Evolutionary conservation across 1,140 invertebrate genomes (phyloP).

Genomic region (Lepidurus apus): DNA sequence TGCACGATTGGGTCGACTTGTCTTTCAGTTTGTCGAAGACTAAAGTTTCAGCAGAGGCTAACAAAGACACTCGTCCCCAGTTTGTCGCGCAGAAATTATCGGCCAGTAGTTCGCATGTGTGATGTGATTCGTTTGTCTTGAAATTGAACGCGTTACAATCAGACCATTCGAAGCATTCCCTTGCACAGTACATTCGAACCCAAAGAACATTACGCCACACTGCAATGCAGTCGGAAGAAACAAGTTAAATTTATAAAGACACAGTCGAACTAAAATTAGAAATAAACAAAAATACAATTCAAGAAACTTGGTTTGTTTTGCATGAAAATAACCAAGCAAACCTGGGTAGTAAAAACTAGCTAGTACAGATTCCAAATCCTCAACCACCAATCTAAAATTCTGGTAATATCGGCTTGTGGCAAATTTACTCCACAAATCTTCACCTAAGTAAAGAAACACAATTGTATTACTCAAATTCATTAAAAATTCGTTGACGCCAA

Average conservation of each 20-base stretch:
- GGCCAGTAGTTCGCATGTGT: background rate
- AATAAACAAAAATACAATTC: too few species aligned
- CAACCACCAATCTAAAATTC: background rate
- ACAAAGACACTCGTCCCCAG: background rate
- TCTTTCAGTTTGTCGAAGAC: background rate
- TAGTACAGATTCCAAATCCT: background rate
- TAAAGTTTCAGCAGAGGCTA: background rate
- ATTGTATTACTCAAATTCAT: too few species aligned
- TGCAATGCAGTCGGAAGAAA: background rate
- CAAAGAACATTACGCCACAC: background rate
- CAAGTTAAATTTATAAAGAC: too few species aligned
- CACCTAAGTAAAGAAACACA: background rate
- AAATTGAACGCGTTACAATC: background rate
- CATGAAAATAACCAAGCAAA: background rate
- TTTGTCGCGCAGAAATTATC: background rate
- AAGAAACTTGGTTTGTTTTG: too few species aligned
- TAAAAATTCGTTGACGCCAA: too few species aligned
- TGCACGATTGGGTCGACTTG: background rate
- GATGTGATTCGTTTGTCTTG: background rate
- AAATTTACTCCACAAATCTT: background rate
- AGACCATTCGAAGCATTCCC: background rate
- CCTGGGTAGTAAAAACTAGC: background rate
- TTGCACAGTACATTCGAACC: background rate
- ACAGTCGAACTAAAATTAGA: too few species aligned
- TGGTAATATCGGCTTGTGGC: background rate